Evolutionary conservation across 2,888 invertebrate genomes (phyloP).

Genomic region (Geotrupes spiniger): DNA sequence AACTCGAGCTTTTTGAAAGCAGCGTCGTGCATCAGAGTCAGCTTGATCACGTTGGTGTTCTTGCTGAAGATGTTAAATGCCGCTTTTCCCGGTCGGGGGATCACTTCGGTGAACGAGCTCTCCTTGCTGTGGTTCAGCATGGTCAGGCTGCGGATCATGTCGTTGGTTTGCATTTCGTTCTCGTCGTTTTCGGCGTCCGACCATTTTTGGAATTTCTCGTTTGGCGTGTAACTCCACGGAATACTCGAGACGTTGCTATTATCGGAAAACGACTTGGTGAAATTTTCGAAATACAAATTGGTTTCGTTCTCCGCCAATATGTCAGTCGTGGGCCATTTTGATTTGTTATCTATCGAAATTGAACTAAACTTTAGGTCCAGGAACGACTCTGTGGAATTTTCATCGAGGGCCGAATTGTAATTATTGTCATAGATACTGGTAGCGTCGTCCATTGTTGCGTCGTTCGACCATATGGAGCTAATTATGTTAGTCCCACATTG

Average conservation of each 20-base stretch:
- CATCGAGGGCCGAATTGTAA: slow-evolving; percentile 30
- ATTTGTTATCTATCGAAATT: slow-evolving; percentile 27
- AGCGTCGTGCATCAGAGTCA: slow-evolving; percentile 14
- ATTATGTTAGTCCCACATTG: slow-evolving; percentile 54
- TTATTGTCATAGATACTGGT: slow-evolving; percentile 30
- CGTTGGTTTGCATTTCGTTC: slow-evolving; percentile 36
- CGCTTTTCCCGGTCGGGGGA: slow-evolving; percentile 41
- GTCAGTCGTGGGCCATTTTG: slow-evolving; percentile 20
- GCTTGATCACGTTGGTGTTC: slow-evolving; percentile 16
- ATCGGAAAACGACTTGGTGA: slow-evolving; percentile 33
- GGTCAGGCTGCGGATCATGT: slow-evolving; percentile 45
- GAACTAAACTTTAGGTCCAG: slow-evolving; percentile 37
- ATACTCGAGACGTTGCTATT: slow-evolving; percentile 8
- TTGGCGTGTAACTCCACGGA: slow-evolving; percentile 15
- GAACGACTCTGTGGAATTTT: slow-evolving; percentile 26
- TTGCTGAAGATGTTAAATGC: slow-evolving; percentile 23
- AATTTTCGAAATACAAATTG: slow-evolving; percentile 47
- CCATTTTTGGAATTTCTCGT: slow-evolving; percentile 36
- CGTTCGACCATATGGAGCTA: slow-evolving; percentile 55
- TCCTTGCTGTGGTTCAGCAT: slow-evolving; percentile 62
- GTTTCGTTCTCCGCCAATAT: slow-evolving; percentile 40
- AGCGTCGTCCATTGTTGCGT: slow-evolving; percentile 28
- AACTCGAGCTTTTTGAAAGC: slow-evolving; percentile 15
- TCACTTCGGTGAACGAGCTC: slow-evolving; percentile 63
- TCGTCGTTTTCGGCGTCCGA: slow-evolving; percentile 34